Evolutionary conservation across 2,797 vertebrate species (phyloP).

Genomic region (Anguilla obscura): DNA sequence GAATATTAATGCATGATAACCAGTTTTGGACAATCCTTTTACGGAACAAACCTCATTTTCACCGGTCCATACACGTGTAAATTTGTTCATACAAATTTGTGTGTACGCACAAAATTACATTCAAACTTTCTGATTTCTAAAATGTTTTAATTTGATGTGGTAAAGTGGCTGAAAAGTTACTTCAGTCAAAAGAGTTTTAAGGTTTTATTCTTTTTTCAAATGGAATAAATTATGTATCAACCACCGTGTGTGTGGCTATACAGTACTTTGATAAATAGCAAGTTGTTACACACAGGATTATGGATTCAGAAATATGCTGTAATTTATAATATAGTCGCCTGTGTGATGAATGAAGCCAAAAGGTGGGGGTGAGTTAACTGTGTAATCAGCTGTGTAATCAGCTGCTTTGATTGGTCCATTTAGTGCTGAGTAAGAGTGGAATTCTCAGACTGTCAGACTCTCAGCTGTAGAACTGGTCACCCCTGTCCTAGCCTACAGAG

Average conservation of each 20-base stretch:
- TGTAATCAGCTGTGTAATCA: background rate
- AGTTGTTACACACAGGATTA: background rate
- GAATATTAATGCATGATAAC: background rate
- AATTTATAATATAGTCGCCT: background rate
- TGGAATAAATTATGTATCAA: too few species aligned
- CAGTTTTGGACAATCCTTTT: background rate
- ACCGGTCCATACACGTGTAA: background rate
- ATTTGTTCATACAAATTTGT: too few species aligned
- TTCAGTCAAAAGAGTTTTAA: background rate
- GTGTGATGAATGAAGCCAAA: too few species aligned
- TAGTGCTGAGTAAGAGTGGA: background rate
- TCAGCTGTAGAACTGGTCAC: background rate
- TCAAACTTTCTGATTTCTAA: background rate
- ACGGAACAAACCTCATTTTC: background rate
- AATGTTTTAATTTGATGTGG: too few species aligned
- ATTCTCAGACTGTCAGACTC: background rate
- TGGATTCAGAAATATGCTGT: background rate
- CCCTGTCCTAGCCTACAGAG: background rate
- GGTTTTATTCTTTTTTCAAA: background rate
- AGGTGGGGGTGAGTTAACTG: background rate
- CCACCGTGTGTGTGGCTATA: too few species aligned
- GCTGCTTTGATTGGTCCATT: background rate
- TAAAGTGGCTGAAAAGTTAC: background rate
- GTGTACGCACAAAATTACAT: background rate
- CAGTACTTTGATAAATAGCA: too few species aligned